phyloP scores from a whole-genome alignment of 2,888 invertebrate species.

The Amblyjoppa proteus region DNA sequence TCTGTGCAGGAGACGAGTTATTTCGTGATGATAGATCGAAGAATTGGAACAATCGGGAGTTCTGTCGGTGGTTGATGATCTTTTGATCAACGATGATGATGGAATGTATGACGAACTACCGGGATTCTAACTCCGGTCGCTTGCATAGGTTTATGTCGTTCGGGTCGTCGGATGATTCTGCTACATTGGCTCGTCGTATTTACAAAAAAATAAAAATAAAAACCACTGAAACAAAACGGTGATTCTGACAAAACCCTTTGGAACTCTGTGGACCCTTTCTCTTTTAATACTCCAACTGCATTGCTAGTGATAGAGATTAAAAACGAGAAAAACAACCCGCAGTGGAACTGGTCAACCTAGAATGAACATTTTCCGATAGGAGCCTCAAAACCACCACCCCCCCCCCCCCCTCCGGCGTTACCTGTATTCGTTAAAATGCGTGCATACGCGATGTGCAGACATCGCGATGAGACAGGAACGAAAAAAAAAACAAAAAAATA shows the following conservation, averaged over 20 bases:
- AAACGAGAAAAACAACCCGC: neutral
- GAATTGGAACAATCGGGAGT: neutral
- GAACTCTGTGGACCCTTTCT: neutral
- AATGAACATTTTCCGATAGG: slow-evolving; percentile 7
- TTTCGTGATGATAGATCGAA: neutral
- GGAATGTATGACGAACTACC: too few species aligned
- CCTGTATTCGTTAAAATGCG: neutral
- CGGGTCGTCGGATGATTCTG: too few species aligned
- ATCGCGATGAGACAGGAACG: neutral
- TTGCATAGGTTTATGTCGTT: too few species aligned
- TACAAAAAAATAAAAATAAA: neutral
- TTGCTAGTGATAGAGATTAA: neutral
- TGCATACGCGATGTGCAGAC: neutral
- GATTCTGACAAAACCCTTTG: neutral
- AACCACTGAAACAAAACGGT: neutral
- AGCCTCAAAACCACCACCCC: neutral
- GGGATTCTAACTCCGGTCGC: too few species aligned
- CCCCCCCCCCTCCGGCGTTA: neutral
- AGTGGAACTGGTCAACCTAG: neutral
- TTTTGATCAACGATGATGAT: too few species aligned
- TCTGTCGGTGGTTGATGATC: too few species aligned
- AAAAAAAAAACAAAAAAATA: neutral
- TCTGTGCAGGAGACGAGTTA: neutral
- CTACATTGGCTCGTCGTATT: neutral
- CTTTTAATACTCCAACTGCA: neutral